phyloP scores from a whole-genome alignment of 2,797 vertebrate species.

The Gallinago stenura region DNA sequence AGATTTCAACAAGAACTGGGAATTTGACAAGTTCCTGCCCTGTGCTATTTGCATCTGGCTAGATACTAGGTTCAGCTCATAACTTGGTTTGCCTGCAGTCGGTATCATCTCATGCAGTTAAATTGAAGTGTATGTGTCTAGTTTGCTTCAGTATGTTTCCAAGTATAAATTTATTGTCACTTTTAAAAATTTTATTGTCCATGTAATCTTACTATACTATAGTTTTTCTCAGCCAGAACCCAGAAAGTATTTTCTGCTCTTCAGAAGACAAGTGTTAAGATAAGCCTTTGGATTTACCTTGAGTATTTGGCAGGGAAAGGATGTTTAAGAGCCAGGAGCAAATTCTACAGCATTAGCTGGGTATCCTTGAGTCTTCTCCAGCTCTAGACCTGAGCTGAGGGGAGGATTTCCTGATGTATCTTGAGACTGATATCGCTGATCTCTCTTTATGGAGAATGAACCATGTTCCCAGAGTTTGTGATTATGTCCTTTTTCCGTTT shows the following conservation, averaged over 20 bases:
- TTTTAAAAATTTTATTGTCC: background rate
- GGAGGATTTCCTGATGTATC: background rate
- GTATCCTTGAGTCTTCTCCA: background rate
- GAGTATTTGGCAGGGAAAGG: background rate
- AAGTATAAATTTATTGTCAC: background rate
- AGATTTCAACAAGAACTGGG: background rate
- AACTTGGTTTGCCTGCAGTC: background rate
- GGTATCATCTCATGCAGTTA: background rate
- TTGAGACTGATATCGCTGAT: background rate
- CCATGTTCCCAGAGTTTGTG: background rate
- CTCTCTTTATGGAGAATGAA: background rate
- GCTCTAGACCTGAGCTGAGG: background rate
- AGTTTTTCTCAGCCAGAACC: background rate
- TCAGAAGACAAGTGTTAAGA: background rate
- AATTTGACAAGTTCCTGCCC: background rate
- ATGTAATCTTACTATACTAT: background rate
- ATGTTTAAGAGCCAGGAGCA: background rate
- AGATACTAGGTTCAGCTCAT: background rate
- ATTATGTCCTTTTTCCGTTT: background rate
- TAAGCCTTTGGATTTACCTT: background rate
- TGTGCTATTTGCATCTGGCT: background rate
- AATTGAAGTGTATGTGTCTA: background rate
- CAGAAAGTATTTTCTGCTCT: background rate
- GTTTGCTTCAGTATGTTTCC: background rate
- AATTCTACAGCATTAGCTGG: background rate